phyloP scores from a whole-genome alignment of 2,888 invertebrate species.

The Cecidostiba fungosa region DNA sequence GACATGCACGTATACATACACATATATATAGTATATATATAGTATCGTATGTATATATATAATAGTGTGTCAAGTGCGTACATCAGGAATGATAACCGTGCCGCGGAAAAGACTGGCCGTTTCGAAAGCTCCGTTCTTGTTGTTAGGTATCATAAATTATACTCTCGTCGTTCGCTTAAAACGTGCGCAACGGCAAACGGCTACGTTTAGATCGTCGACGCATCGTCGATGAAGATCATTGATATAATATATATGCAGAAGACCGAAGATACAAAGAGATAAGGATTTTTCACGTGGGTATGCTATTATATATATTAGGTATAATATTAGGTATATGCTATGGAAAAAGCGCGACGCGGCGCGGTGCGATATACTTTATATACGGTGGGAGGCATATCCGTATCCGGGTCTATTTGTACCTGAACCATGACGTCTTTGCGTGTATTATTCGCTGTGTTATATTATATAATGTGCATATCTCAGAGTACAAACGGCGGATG shows the following conservation, averaged over 20 bases:
- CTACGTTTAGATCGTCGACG: conserved; percentile 7
- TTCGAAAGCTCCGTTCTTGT: conserved; percentile 30
- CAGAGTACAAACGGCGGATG: conserved; percentile 32
- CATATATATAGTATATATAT: not conserved
- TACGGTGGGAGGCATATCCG: conserved; percentile 7
- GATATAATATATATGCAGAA: not conserved
- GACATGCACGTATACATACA: conserved; percentile 1
- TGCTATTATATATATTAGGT: too few species aligned
- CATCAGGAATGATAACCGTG: conserved; percentile 59
- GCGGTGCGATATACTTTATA: not conserved
- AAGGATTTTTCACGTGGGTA: not conserved
- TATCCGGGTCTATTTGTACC: not conserved
- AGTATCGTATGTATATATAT: not conserved
- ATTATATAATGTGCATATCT: conserved; percentile 17
- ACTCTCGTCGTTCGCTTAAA: not conserved
- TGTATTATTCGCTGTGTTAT: not conserved
- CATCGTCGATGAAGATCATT: not conserved
- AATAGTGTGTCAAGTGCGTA: conserved; percentile 36
- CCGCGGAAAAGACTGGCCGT: conserved; percentile 45
- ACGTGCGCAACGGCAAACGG: conserved; percentile 49
- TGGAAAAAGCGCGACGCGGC: not conserved
- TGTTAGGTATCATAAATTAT: not conserved
- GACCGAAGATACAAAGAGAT: not conserved
- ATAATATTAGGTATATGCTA: not conserved
- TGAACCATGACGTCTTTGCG: not conserved